Percentiles rank a stretch among this genome's conserved stretches.
Conservation (phyloP, 2,797 vertebrate genomes). For the Myotis daubentonii region DNA sequence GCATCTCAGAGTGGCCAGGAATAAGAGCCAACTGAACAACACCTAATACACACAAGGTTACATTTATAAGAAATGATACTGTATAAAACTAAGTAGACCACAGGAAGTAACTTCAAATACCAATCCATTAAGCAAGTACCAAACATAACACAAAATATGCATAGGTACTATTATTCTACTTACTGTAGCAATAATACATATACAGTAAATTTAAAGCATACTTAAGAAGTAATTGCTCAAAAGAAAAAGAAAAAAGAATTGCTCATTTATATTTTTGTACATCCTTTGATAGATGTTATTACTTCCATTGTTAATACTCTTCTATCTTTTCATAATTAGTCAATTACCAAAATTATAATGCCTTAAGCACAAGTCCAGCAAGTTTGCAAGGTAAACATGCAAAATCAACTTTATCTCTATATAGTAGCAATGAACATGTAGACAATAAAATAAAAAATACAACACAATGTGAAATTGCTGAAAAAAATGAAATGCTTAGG, state of each 20-base stretch:
- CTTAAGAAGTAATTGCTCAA: not conserved
- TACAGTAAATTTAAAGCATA: not conserved
- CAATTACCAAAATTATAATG: not conserved
- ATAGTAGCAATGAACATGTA: not conserved
- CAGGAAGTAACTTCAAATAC: not conserved
- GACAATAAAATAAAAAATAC: not conserved
- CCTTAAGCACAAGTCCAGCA: not conserved
- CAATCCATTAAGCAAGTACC: not conserved
- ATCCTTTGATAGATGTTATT: not conserved
- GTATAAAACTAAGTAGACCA: not conserved
- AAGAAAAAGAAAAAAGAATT: not conserved
- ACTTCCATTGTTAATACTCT: not conserved
- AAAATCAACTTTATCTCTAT: not conserved
- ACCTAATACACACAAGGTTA: not conserved
- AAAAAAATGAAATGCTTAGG: not conserved
- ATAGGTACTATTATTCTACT: not conserved
- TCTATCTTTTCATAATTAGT: slow-evolving; percentile 14
- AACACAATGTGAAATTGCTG: not conserved
- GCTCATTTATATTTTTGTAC: not conserved
- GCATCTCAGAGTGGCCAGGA: not conserved
- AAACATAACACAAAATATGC: not conserved
- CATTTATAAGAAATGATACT: not conserved
- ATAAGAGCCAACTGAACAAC: not conserved
- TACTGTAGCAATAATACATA: not conserved
- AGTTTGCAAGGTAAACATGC: not conserved